These are phyloP conservation scores for Melanophora roralis DNA, from an alignment of 2,888 invertebrate species.

Conservation along the genomic window DNA sequence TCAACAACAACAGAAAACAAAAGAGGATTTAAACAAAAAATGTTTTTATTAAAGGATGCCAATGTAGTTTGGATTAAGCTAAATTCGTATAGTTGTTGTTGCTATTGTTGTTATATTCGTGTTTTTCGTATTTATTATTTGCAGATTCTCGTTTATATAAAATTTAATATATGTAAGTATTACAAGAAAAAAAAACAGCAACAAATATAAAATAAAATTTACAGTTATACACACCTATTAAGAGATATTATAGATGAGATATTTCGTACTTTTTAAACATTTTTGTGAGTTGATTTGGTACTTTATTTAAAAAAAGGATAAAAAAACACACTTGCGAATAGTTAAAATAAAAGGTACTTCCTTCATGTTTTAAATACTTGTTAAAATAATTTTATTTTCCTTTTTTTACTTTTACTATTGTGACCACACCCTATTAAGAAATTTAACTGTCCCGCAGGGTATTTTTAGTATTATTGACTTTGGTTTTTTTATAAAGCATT, in stretches of 20 bases:
- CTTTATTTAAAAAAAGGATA: neutral
- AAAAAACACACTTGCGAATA: no score
- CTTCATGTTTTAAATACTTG: no score
- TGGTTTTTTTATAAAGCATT: no score
- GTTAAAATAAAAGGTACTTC: neutral
- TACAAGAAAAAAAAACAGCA: conserved; percentile 8
- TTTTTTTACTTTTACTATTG: no score
- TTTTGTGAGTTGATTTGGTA: neutral
- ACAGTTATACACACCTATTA: conserved; percentile 74
- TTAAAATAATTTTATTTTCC: no score
- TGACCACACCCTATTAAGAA: no score
- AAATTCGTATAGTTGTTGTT: conserved; percentile 14
- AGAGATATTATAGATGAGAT: conserved; percentile 44
- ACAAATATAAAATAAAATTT: conserved; percentile 63
- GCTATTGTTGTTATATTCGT: neutral
- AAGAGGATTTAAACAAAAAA: conserved; percentile 40
- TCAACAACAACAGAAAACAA: conserved; percentile 16
- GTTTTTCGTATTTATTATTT: conserved; percentile 31
- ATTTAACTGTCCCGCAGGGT: no score
- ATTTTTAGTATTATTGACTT: no score
- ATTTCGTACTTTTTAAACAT: conserved; percentile 22
- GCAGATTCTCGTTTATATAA: conserved; percentile 60
- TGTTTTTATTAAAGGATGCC: conserved; percentile 41
- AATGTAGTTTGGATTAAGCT: conserved; percentile 33
- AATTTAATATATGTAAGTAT: conserved; percentile 5